A percentile compares a stretch with the other conserved stretches of the same genome.
Conservation (phyloP, 2,113 vertebrate genomes). For the Nicator chloris region DNA sequence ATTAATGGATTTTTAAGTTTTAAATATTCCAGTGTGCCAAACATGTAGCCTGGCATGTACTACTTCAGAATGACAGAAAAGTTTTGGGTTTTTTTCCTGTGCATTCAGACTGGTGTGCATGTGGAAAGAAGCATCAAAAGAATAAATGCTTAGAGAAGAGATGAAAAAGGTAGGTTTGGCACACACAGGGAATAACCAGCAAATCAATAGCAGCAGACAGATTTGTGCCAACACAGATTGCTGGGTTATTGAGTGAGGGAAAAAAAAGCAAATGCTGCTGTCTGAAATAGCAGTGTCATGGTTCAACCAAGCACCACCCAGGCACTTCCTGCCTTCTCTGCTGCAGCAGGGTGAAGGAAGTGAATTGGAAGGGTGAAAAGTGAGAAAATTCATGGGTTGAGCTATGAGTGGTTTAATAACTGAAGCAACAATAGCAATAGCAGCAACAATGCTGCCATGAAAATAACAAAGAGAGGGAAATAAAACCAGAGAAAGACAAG, state of each 20-base stretch:
- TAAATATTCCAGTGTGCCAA: not conserved
- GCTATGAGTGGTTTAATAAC: not conserved
- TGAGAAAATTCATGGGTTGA: not conserved
- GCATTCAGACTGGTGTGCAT: not conserved
- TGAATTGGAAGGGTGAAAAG: not conserved
- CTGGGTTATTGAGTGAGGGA: not conserved
- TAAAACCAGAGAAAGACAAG: not conserved
- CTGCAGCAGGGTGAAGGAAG: not conserved
- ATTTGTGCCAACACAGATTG: not conserved
- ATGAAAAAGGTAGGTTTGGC: not conserved
- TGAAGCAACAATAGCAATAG: not conserved
- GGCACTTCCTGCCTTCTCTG: not conserved
- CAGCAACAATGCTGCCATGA: accelerated
- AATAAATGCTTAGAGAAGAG: not conserved
- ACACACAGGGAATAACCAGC: not conserved
- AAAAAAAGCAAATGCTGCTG: not conserved
- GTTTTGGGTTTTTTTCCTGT: not conserved
- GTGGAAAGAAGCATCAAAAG: not conserved
- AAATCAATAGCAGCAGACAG: not conserved
- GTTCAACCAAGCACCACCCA: not conserved
- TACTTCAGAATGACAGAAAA: not conserved
- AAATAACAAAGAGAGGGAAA: not conserved
- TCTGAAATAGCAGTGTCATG: not conserved
- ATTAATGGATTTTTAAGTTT: not conserved
- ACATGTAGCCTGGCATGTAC: not conserved